Evolutionary conservation across 92 coral and sea anemone genomes (phyloP).

Genomic region (Umimayanthus chanpuru): DNA sequence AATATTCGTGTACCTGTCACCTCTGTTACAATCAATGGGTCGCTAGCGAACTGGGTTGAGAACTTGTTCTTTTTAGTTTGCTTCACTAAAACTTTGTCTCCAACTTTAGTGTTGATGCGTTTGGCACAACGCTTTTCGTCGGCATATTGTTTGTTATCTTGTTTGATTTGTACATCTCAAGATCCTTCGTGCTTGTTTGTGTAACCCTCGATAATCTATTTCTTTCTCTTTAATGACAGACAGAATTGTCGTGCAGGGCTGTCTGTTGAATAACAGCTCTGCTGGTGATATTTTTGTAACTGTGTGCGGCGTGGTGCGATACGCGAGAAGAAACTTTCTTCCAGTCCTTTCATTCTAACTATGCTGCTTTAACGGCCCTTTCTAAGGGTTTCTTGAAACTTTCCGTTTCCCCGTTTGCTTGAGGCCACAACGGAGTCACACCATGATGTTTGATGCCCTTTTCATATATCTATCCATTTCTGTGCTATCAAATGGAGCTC

Average conservation of each 20-base stretch:
- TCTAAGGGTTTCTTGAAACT: slow-evolving; percentile 34
- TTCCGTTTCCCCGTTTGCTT: slow-evolving; percentile 42
- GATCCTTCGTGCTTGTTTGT: background rate
- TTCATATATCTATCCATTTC: slow-evolving; percentile 17
- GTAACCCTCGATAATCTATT: slow-evolving; percentile 4
- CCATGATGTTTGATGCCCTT: slow-evolving; percentile 15
- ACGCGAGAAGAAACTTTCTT: slow-evolving; percentile 36
- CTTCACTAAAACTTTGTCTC: slow-evolving; percentile 30
- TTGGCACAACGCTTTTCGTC: slow-evolving; percentile 30
- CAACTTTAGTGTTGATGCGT: slow-evolving; percentile 28
- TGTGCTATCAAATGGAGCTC: slow-evolving; percentile 32
- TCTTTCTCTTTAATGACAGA: background rate
- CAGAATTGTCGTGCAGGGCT: slow-evolving; percentile 21
- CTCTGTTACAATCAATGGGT: slow-evolving; percentile 16
- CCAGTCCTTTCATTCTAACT: slow-evolving; percentile 29
- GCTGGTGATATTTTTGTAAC: slow-evolving; percentile 35
- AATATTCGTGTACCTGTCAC: slow-evolving; percentile 6
- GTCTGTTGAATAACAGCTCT: slow-evolving; percentile 37
- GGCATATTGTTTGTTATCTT: slow-evolving; percentile 17
- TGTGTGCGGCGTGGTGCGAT: slow-evolving; percentile 49
- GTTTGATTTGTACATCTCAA: background rate
- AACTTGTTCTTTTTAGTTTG: slow-evolving; percentile 38
- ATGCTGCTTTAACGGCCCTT: slow-evolving; percentile 28
- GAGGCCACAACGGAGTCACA: slow-evolving; percentile 41
- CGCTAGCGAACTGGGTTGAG: background rate